Base-by-base conservation (phyloP, 2,888 invertebrate genomes). In the Rotaria macrura region DNA sequence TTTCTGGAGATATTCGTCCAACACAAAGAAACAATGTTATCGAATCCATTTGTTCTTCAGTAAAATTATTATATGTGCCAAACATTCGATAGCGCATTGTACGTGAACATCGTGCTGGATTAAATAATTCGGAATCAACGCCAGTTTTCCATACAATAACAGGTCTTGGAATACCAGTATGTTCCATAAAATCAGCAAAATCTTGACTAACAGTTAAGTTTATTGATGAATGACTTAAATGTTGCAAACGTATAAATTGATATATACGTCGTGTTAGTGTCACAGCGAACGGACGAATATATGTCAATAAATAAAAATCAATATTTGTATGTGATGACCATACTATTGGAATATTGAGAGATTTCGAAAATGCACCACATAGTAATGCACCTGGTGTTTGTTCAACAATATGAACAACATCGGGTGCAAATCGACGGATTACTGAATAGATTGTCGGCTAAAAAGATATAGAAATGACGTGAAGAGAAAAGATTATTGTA, bases 121-220 rank as follows among this genome's bases (percentile, higher is more conserved):
- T 65, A 52, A 86, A 86, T 38, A 40, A 25, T 34, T 86, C 72
- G 0, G 86, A 84, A 54, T 86, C 85, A 49, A 86, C 86, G 55
- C 86, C 86, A 38, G 86, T 86, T 52, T 72, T 86, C 86, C 86
- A 86, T 20, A 86, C 85, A 79, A 84, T 40, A 43, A 86, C 57
- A 47, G 55, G 34, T 49, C 34, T 23, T 29, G 83, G 72, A 29
- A 85, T 54, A 72, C 86, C 86, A 54, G 74, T 85, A 25, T 85
- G 12, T 29, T 55, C 29, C 40, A 86, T 29, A 43, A 85, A 57
- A 17, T 83, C 79, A 38, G 84, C 86, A 84, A 86, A 86, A 83
- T 86, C 85, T 23, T 49, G 25, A 72, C 85, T 85, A 25, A 86
- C 86, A 34, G 86, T 86, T 54, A 86, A 83, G 84, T 86, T 86